These are phyloP conservation scores for Campylomormyrus tamandua DNA, from an alignment of 2,113 vertebrate species.

Conservation along the genomic window DNA sequence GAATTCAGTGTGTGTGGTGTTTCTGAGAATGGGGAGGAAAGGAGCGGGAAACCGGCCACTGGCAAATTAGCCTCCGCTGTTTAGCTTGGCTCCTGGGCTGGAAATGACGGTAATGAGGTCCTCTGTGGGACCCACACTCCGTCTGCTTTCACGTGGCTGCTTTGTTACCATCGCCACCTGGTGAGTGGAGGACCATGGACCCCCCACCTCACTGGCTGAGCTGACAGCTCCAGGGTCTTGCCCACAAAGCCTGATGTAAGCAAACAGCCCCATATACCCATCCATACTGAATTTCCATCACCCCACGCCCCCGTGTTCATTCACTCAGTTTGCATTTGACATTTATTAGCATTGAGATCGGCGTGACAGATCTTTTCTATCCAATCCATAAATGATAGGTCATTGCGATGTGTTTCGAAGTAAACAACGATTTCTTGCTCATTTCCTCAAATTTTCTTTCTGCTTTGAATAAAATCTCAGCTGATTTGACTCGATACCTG, in stretches of 20 bases:
- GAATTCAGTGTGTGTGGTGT: slow-evolving; percentile 26
- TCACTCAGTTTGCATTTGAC: neutral
- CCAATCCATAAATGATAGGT: neutral
- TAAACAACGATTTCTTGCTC: neutral
- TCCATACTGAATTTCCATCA: neutral
- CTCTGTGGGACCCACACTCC: neutral
- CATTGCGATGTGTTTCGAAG: neutral
- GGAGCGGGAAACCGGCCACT: slow-evolving; percentile 77
- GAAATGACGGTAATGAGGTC: slow-evolving; percentile 74
- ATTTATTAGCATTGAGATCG: neutral
- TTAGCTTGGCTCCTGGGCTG: slow-evolving; percentile 78
- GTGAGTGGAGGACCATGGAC: neutral
- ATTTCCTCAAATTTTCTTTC: neutral
- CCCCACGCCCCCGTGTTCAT: neutral
- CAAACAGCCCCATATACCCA: neutral
- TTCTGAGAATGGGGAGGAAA: slow-evolving; percentile 69
- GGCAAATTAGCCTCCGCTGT: slow-evolving; percentile 79
- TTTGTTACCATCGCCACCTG: neutral
- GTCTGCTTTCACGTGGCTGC: neutral
- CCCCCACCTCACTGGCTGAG: neutral
- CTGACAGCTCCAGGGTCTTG: neutral
- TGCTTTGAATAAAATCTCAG: neutral
- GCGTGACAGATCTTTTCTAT: neutral
- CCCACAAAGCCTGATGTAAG: neutral
- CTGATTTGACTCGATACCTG: neutral